Evolutionary conservation across 2,797 vertebrate genomes (phyloP).

Genomic region (Furcifer pardalis): DNA sequence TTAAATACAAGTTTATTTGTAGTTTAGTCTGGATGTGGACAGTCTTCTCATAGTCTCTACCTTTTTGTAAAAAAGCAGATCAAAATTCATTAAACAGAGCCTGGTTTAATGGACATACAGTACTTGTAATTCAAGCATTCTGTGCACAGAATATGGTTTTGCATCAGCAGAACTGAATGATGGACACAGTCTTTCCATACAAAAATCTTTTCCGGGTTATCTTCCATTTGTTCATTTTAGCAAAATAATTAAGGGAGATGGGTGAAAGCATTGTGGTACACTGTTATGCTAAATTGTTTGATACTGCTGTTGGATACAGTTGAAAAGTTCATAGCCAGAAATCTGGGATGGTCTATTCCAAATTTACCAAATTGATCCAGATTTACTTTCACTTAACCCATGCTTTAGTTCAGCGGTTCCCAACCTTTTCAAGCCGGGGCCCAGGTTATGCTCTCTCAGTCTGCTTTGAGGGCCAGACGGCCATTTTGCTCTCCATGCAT

Average conservation of each 20-base stretch:
- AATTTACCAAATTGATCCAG: not conserved
- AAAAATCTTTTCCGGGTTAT: not conserved
- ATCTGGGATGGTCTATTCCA: not conserved
- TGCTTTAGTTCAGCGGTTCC: too few relatives aligned
- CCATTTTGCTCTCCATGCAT: too few relatives aligned
- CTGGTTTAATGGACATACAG: not conserved
- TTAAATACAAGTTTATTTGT: too few relatives aligned
- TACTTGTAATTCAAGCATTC: not conserved
- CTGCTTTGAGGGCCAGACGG: too few relatives aligned
- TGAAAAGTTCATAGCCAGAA: not conserved
- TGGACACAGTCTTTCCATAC: not conserved
- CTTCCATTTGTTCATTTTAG: not conserved
- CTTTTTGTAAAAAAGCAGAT: not conserved
- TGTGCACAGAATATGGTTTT: not conserved
- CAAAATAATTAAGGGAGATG: not conserved
- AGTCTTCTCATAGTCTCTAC: not conserved
- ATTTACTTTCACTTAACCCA: not conserved
- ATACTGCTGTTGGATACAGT: not conserved
- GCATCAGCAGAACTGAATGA: not conserved
- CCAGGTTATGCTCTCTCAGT: too few relatives aligned
- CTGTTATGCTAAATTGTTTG: not conserved
- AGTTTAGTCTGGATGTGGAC: not conserved
- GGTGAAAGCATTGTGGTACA: not conserved
- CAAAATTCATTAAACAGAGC: not conserved
- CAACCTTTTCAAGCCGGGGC: too few relatives aligned